phyloP scores from a whole-genome alignment of 2,113 vertebrate genomes.

The Anoura caudifer region DNA sequence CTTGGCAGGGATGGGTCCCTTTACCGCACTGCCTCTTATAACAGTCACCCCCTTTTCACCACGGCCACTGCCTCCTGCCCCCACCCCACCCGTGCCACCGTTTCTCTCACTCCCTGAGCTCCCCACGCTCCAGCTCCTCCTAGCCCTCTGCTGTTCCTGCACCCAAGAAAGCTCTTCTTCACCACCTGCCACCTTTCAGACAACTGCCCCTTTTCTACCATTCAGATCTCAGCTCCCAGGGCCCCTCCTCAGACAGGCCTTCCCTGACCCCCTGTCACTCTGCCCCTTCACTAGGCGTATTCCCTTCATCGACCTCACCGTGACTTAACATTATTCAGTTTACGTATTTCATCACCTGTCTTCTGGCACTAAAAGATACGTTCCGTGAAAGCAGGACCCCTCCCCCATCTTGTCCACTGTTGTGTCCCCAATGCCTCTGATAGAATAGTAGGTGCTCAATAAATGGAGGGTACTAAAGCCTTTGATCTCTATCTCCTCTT shows the following conservation, averaged over 20 bases:
- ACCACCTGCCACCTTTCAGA: not conserved
- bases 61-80: not conserved
- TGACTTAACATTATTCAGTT: not conserved
- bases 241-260: not conserved
- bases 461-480: not conserved
- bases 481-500: not conserved
- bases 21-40: not conserved
- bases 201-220: too few species aligned
- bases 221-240: not conserved
- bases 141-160: not conserved
- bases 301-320: not conserved
- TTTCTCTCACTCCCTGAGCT: not conserved
- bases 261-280: not conserved
- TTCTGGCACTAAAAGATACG: not conserved
- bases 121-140: not conserved
- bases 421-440: not conserved
- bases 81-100: too few species aligned
- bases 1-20: not conserved
- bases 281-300: not conserved
- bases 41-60: not conserved
- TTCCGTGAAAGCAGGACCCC: not conserved
- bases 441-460: not conserved
- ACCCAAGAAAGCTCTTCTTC: not conserved
- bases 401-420: not conserved
- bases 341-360: not conserved